Percentiles rank a stretch among this genome's conserved stretches.
Conservation (phyloP, 2,888 invertebrate genomes). For the Dryobota labecula region DNA sequence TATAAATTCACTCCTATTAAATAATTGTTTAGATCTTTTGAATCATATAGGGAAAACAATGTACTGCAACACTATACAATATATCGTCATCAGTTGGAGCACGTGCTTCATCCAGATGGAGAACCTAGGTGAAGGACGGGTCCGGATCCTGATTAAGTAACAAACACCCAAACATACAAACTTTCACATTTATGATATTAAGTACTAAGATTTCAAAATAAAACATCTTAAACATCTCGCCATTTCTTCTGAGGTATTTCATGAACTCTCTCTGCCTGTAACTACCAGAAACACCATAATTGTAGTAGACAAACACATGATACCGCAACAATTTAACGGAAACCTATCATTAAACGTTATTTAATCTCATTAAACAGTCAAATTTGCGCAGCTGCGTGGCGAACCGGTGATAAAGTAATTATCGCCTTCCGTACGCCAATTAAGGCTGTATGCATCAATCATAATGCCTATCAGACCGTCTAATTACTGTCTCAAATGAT, state of each 20-base stretch:
- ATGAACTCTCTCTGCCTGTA: no score
- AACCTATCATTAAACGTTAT: constrained; percentile 47
- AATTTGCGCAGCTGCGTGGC: constrained; percentile 59
- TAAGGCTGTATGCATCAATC: constrained; percentile 72
- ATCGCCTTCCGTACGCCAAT: constrained; percentile 72
- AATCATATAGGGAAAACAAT: no score
- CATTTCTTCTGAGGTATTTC: neutral
- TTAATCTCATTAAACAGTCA: constrained; percentile 52
- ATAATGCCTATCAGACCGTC: constrained; percentile 58
- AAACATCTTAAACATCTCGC: neutral
- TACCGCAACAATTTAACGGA: neutral
- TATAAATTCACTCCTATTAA: no score
- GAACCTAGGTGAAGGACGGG: no score
- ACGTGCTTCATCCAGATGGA: no score
- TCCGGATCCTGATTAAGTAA: no score
- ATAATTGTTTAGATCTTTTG: no score
- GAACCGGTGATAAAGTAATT: constrained; percentile 78
- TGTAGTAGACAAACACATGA: neutral
- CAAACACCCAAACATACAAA: no score
- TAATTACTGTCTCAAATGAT: constrained; percentile 47
- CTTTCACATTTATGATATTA: no score
- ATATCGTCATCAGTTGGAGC: no score
- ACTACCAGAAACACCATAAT: neutral
- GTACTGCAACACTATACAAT: no score
- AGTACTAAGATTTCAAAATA: no score